Evolutionary conservation across 2,888 invertebrate genomes (phyloP).

Genomic region (Camponotus fellah): DNA sequence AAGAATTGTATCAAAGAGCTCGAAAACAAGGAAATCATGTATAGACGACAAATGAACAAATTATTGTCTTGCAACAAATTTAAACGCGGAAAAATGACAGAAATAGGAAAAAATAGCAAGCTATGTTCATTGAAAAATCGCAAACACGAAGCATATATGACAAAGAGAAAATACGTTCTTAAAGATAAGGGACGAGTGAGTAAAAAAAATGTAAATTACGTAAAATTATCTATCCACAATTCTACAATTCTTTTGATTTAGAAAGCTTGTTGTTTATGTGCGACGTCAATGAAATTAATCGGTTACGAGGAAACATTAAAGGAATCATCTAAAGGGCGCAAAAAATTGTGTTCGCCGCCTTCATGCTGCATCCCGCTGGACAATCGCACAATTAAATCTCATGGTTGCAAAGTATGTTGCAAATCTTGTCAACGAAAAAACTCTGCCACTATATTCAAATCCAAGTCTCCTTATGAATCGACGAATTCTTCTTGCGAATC

Average conservation of each 20-base stretch:
- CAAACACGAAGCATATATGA: not conserved
- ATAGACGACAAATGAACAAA: constrained; percentile 77
- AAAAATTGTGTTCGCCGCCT: not conserved
- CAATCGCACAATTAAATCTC: not conserved
- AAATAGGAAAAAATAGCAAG: constrained; percentile 15
- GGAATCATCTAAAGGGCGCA: not conserved
- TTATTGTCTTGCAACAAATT: constrained; percentile 72
- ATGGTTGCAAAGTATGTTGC: constrained; percentile 2
- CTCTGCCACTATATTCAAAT: not conserved
- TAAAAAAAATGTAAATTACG: not conserved
- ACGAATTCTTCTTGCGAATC: constrained; percentile 6
- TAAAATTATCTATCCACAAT: not conserved
- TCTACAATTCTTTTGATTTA: not conserved
- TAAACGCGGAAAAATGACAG: constrained; percentile 36
- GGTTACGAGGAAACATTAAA: not conserved
- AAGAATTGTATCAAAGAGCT: constrained; percentile 80
- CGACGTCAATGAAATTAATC: constrained; percentile 13
- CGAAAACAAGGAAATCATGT: constrained; percentile 76
- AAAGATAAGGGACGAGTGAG: constrained; percentile 36
- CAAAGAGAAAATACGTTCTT: constrained; percentile 37
- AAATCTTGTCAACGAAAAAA: constrained; percentile 14
- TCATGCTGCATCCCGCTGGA: constrained; percentile 10
- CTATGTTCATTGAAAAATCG: not conserved
- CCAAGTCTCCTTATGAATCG: not conserved
- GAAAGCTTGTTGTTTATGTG: constrained; percentile 14